Base-by-base conservation (phyloP, 2,797 vertebrate species). In the Cottoperca gobio region DNA sequence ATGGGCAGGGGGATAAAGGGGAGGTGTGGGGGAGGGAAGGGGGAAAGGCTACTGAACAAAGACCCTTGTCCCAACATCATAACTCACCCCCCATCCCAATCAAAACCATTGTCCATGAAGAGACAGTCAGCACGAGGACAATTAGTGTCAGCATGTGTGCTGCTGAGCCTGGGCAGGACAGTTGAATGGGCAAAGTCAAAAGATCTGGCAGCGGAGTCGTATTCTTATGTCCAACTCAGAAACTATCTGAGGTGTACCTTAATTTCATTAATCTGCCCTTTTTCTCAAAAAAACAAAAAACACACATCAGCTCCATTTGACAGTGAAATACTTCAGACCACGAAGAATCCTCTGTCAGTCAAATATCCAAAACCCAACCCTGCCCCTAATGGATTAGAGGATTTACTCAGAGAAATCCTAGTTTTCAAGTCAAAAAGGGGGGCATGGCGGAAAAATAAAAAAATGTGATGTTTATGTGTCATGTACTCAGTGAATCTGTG, bases 1-100 rank as follows among this genome's bases (percentile, higher is more conserved):
- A 93, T 89, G 89, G 88, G 88, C 79, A 82, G 83, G 77, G 86
- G 91, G 90, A 90, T 91, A 89, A 90, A 80, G 87, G 76, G 74
- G 83, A 81, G 82, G 79, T 82, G 80, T 85, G 85, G 86, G 87
- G 87, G 79, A 86, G 85, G 89, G 89, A 89, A 89, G 83, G 74
- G 91, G 89, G 78, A 88, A 88, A 87, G 88, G 89, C 88, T 88
- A 91, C 83, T 86, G 86, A 94, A 94, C 94, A 95, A 95, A 95
- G 94, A 91, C 90, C 90, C 91, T 91, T 91, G 93, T 93, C 92
- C 89, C 91, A 91, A 92, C 88, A 90, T 89, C 85, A 73, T 89
- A 92, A 92, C 85, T 90, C 85, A 91, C 85, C 84, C 84, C 89
- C 89, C 87, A 90, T 89, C 86, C 89, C 83, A 90, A 90, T 92